These are phyloP conservation scores for Cuculus canorus DNA, from an alignment of 2,797 vertebrate species.

Conservation along the genomic window DNA sequence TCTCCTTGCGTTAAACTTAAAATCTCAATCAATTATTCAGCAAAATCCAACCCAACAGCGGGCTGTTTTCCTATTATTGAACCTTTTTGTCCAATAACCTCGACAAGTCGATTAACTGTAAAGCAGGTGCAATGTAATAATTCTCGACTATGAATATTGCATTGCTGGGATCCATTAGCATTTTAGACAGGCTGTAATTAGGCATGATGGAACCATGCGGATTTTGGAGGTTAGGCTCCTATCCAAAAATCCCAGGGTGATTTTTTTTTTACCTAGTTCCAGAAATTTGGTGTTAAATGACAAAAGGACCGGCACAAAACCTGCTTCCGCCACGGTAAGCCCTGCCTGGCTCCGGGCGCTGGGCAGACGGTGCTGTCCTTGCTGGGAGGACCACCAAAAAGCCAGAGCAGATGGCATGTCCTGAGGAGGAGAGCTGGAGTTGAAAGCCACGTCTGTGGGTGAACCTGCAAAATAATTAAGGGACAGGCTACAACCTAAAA, in stretches of 20 bases:
- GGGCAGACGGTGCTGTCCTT: accelerated
- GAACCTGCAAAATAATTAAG: neutral
- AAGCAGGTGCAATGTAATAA: neutral
- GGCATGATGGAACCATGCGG: neutral
- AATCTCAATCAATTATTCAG: neutral
- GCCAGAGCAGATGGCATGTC: neutral
- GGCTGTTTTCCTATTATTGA: neutral
- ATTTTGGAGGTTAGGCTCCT: neutral
- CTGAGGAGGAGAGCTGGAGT: neutral
- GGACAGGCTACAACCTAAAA: neutral
- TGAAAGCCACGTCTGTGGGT: neutral
- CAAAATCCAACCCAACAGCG: neutral
- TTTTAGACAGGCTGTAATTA: constrained; percentile 39
- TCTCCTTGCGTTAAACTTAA: constrained; percentile 1
- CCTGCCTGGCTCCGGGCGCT: neutral
- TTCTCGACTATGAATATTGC: neutral
- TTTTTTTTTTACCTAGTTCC: neutral
- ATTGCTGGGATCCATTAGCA: neutral
- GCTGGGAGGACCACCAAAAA: neutral
- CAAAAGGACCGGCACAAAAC: neutral
- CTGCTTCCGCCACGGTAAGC: neutral
- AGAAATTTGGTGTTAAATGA: neutral
- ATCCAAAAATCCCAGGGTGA: neutral
- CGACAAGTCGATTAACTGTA: neutral
- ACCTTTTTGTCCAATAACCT: neutral